Evolutionary conservation across 1,140 invertebrate species (phyloP), one percentile per base, ranked within the genome.

Genomic region (Holotrichia oblita): DNA sequence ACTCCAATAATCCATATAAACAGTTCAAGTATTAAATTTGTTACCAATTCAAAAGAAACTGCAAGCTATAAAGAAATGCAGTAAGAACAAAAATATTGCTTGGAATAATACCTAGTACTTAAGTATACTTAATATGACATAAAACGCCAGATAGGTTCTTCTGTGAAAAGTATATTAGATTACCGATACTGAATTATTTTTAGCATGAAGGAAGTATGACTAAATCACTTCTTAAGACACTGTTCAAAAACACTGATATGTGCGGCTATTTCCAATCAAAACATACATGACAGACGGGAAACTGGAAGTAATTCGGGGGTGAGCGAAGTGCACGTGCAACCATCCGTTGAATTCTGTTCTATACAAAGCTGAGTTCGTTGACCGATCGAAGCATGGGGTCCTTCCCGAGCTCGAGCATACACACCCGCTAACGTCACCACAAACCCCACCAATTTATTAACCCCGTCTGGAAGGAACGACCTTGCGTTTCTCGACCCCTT

Each of bases 401-500:
- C 17, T 22, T 64, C 17, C 61, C 61, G 24, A 22, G 61, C 61
- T 27, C 24, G 61, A 27, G 22, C 10, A 17, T 20, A 64, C 24
- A 22, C 61, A 64, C 61, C 61, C 61, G 17, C 61, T 59, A 59
- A 6, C 55, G 17, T 64, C 17, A 6, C 17, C 17, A 22, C 61
- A 24, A 12, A 27, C 61, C 61, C 61, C 61, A 64, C 61, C 61
- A 64, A 64, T 64, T 64, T 64, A 64, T 64, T 64, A 64, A 64
- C 61, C 61, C 61, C 17, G 61, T 64, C 61, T 64, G 17, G 24
- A 64, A 64, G 17, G 61, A 64, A 64, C 61, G 61, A 64, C 61
- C 61, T 64, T 64, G 61, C 61, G 61, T 64, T 64, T 27, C 22
- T 64, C 61, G 61, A 64, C n/a, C 61, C 61, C 61, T 64, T 64